Conservation (phyloP, 2,113 vertebrate species). For the Tragelaphus imberbis region DNA sequence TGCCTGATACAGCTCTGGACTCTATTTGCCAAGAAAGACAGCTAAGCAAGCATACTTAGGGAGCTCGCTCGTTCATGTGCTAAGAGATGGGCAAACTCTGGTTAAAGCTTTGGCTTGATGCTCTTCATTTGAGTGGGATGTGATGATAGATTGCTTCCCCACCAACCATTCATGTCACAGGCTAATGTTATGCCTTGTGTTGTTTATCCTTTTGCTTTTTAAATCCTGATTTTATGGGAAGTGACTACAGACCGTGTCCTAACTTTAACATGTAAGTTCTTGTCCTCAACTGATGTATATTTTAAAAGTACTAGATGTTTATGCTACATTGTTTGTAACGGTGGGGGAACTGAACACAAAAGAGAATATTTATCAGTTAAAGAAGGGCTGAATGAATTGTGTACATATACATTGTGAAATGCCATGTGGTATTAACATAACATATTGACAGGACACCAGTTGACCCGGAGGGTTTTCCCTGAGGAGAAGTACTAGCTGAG, state of each 20-base stretch:
- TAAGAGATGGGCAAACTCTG: neutral
- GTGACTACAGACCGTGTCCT: neutral
- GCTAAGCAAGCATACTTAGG: neutral
- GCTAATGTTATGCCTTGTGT: neutral
- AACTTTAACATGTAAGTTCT: neutral
- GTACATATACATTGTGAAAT: neutral
- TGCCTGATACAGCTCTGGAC: neutral
- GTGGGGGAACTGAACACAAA: neutral
- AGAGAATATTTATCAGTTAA: neutral
- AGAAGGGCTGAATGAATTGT: neutral
- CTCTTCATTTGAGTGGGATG: conserved; percentile 1
- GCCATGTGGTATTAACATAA: neutral
- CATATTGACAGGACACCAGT: neutral
- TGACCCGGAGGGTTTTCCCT: neutral
- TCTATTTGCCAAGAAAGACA: neutral
- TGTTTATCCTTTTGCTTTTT: neutral
- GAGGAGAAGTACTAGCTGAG: neutral
- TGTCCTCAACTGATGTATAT: neutral
- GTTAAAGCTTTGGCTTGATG: neutral
- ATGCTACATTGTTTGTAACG: neutral
- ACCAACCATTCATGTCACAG: neutral
- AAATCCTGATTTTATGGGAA: neutral
- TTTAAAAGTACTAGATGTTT: neutral
- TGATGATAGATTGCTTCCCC: neutral
- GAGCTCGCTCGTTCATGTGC: neutral